Evolutionary conservation across 2,888 invertebrate genomes (phyloP).

Genomic region (Drosophila nr. medialis): DNA sequence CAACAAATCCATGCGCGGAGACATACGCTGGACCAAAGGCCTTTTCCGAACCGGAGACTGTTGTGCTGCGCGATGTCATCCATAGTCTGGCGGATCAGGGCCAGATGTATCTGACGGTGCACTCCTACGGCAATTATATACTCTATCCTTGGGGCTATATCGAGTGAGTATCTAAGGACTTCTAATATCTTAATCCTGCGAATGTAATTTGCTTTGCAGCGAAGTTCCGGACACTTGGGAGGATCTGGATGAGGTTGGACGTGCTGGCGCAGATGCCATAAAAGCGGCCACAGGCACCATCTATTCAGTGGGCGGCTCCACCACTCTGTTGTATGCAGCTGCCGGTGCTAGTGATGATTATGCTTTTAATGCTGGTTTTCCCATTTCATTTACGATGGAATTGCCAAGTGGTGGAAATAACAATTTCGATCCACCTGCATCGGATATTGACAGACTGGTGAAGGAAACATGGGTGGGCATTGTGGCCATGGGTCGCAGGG

Average conservation of each 20-base stretch:
- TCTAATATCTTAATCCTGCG: neutral
- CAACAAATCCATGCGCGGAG: constrained; percentile 85
- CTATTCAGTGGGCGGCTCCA: constrained; percentile 81
- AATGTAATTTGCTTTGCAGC: constrained; percentile 38
- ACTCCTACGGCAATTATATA: constrained; percentile 73
- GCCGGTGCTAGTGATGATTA: constrained; percentile 88
- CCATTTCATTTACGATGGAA: constrained; percentile 86
- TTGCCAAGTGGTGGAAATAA: constrained; percentile 86
- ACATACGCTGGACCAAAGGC: constrained; percentile 86
- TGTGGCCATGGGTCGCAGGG: constrained; percentile 75
- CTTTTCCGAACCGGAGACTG: constrained; percentile 88
- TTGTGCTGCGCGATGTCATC: constrained; percentile 86
- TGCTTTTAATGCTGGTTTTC: constrained; percentile 84
- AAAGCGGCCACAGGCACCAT: constrained; percentile 68
- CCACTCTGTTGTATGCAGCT: constrained; percentile 84
- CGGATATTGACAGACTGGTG: constrained; percentile 86
- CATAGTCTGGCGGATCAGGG: constrained; percentile 82
- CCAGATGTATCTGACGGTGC: constrained; percentile 83
- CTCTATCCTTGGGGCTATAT: constrained; percentile 80
- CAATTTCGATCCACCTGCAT: constrained; percentile 86
- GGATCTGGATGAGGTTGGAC: constrained; percentile 82
- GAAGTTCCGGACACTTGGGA: constrained; percentile 84
- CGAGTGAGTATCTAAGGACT: constrained; percentile 43
- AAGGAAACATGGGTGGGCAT: constrained; percentile 86
- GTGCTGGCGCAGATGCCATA: constrained; percentile 82